Base-by-base conservation (phyloP, 2,888 invertebrate genomes). In the Aphidoletes aphidimyza region DNA sequence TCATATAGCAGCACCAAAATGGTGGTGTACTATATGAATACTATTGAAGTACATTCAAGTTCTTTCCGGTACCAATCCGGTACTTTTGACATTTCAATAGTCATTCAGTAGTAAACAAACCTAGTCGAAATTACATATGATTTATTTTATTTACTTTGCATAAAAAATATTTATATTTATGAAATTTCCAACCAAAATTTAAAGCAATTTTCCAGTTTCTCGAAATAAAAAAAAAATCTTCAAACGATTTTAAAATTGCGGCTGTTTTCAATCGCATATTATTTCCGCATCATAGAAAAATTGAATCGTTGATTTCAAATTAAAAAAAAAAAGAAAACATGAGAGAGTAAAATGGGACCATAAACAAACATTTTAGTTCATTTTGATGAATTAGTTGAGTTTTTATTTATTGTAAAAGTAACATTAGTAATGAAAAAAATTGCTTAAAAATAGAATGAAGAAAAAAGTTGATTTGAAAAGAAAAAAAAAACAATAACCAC, bases 331-430 rank as follows among this genome's bases (percentile, higher is more conserved):
- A 30, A 69, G 11, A 17, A 30, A 69, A 69, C 3, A 54, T 26
- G 14, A 30, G 69, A 14, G 34, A 34, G 11, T 30, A 34, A 69
- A 69, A 69, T 69, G 69, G 69, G 69, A 69, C 69, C 69, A 69
- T 69, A 54, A 54, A 11, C 3, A 69, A 17, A 69, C 30, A 69
- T 69, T 69, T 69, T 69, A n/a, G 26, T 69, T 69, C 26, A 69
- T 69, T 69, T 6, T 69, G 14, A 69, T 9, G 14, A 69, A 69
- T 69, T 26, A 69, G 69, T 69, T 69, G 26, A 69, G 69, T 69
- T 30, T 69, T 54, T 54, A 54, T 54, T 54, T 54, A 54, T 54
- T 54, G 54, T 54, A 54, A 54, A 47, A 47, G 17, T 17, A 47
- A 47, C n/a, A 54, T 22, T 22, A 54, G 22, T 8, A 39, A 39